Percentiles rank a stretch among this genome's conserved stretches.
Conservation (phyloP, 2,797 vertebrate genomes). For the Myiotriccus ornatus region DNA sequence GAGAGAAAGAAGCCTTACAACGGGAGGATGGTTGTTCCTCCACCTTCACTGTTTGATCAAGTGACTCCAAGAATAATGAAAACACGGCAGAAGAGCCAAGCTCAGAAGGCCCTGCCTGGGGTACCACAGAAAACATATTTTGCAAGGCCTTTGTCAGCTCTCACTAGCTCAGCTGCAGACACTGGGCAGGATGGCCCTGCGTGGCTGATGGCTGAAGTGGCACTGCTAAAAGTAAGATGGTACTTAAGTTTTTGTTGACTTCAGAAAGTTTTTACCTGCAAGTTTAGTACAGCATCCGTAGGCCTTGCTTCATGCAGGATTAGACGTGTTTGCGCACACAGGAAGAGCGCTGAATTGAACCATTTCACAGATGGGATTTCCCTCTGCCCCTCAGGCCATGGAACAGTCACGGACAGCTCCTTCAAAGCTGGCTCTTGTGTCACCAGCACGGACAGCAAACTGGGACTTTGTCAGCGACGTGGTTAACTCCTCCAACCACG, state of each 20-base stretch:
- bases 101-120: slow-evolving; percentile 87
- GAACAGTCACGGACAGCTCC: slow-evolving; percentile 87
- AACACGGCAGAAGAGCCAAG: slow-evolving; percentile 83
- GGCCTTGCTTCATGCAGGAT: neutral
- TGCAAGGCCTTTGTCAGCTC: slow-evolving; percentile 83
- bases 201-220: slow-evolving; percentile 92
- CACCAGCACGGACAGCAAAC: slow-evolving; percentile 88
- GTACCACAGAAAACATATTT: slow-evolving; percentile 86
- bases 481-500: slow-evolving; percentile 87
- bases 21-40: slow-evolving; percentile 80
- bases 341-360: neutral
- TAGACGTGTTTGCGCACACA: neutral
- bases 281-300: neutral
- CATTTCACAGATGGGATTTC: neutral
- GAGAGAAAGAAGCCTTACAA: slow-evolving; percentile 89
- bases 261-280: neutral
- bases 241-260: neutral
- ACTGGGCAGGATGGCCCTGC: slow-evolving; percentile 84
- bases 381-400: slow-evolving; percentile 76
- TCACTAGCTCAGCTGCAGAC: slow-evolving; percentile 83
- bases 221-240: slow-evolving; percentile 83
- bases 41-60: slow-evolving; percentile 88
- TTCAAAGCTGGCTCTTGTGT: slow-evolving; percentile 84
- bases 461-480: slow-evolving; percentile 91
- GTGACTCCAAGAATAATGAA: slow-evolving; percentile 81